Base-by-base conservation (phyloP, 2,888 invertebrate genomes). In the Operophtera brumata region DNA sequence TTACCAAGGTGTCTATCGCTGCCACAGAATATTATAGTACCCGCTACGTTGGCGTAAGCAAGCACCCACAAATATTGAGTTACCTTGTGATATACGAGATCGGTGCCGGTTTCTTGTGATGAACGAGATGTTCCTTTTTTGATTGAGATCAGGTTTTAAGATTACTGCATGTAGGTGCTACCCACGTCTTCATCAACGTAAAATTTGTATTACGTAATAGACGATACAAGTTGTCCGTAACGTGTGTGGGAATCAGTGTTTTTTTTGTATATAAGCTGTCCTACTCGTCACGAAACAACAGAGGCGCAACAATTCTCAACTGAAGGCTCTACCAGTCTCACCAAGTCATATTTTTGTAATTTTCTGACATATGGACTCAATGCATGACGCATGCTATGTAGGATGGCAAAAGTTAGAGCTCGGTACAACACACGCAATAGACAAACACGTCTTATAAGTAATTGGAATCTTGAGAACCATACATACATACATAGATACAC, bases 31-130 rank as follows among this genome's bases (percentile, higher is more conserved):
- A 20, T n/a, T 20, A 20, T 20, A 20, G 26, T 45, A 50, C 50
- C 4, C 30, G 37, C 30, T 43, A 43, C 40, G 62, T 59, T 36
- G 60, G 60, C n/a, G 48, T 49, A 36, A 47, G 45, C 39, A 36
- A 47, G 45, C 39, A 55, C 57, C 56, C 57, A 60, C 48, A 44
- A 56, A 53, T 65, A 61, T 65, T 41, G 45, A 56, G 46, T 65
- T 57, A 56, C 57, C 47, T 47, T 54, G 59, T 57, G 52, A 54
- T 59, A 44, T 8, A 34, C 11, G 35, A 12, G 12, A 25, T 42
- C 9, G 12, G 28, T 34, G 26, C n/a, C 30, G 37, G 46, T 30
- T 13, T 36, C 25, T n/a, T 20, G 14, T 32, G 12, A 30, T 30
- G 7, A 30, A 20, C 20, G 20, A 20, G 4, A 20, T 20, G 4